These are phyloP conservation scores for Daphoenositta chrysoptera DNA, from an alignment of 2,113 vertebrate genomes.

Conservation along the genomic window DNA sequence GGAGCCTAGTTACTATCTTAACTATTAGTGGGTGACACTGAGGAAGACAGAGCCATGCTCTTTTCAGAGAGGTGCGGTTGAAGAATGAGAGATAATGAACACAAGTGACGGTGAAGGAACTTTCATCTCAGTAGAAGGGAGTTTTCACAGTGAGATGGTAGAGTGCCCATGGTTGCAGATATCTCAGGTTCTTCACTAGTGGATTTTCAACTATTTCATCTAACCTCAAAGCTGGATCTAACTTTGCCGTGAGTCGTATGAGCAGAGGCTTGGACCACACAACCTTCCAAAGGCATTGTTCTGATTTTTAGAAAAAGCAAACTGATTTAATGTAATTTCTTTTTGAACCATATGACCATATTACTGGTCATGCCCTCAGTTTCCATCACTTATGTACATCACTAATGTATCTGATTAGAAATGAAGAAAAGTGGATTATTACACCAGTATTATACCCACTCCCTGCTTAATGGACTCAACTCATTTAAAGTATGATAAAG, in stretches of 20 bases:
- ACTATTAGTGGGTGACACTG: background rate
- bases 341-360: background rate
- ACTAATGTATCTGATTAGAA: background rate
- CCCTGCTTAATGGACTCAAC: background rate
- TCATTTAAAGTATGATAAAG: background rate
- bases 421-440: background rate
- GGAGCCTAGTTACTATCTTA: background rate
- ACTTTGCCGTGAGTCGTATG: background rate
- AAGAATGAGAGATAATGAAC: background rate
- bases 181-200: background rate
- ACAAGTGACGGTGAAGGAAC: background rate
- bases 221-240: background rate
- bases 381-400: background rate
- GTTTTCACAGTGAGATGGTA: background rate
- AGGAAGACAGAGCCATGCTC: background rate
- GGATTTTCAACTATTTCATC: background rate
- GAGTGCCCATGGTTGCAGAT: background rate
- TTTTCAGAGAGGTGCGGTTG: background rate
- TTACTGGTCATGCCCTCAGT: background rate
- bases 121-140: background rate
- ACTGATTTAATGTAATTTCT: background rate
- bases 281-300: background rate
- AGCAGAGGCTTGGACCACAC: background rate
- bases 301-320: background rate
- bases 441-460: background rate